Conservation (phyloP, 2,113 vertebrate genomes). For the Neogobius melanostomus region DNA sequence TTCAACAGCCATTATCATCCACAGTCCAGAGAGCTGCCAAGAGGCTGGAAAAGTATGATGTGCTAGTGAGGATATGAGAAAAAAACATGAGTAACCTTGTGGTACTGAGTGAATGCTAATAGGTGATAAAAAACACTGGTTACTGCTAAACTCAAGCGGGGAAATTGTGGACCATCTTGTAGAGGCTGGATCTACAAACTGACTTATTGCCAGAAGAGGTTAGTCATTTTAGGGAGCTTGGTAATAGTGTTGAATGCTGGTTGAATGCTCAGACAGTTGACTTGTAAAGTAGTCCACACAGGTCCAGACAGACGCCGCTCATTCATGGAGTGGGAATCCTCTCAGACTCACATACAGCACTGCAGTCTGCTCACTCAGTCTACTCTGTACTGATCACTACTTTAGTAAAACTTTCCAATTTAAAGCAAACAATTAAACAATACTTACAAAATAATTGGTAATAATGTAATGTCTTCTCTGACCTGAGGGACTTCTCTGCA, state of each 20-base stretch:
- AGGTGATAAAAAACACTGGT: too few relatives aligned
- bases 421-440: too few relatives aligned
- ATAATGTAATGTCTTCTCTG: too few relatives aligned
- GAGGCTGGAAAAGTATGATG: conserved; percentile 34
- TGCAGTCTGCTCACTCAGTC: neutral
- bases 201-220: neutral
- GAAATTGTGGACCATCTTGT: too few relatives aligned
- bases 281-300: conserved; percentile 11
- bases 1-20: conserved; percentile 47
- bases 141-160: too few relatives aligned
- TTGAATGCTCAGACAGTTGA: conserved; percentile 1
- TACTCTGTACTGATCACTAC: too few relatives aligned
- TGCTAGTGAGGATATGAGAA: conserved; percentile 32
- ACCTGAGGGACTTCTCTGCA: too few relatives aligned
- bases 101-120: neutral
- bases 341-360: conserved; percentile 15
- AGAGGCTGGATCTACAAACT: too few relatives aligned
- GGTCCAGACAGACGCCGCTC: conserved; percentile 25
- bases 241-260: neutral
- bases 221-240: neutral
- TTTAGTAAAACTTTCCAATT: too few relatives aligned
- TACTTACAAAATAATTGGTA: too few relatives aligned
- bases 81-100: conserved; percentile 37
- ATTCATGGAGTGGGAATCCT: conserved; percentile 28
- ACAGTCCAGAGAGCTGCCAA: conserved; percentile 26